Base-by-base conservation (phyloP, 2,888 invertebrate genomes). In the Apomyelois bistriatella region DNA sequence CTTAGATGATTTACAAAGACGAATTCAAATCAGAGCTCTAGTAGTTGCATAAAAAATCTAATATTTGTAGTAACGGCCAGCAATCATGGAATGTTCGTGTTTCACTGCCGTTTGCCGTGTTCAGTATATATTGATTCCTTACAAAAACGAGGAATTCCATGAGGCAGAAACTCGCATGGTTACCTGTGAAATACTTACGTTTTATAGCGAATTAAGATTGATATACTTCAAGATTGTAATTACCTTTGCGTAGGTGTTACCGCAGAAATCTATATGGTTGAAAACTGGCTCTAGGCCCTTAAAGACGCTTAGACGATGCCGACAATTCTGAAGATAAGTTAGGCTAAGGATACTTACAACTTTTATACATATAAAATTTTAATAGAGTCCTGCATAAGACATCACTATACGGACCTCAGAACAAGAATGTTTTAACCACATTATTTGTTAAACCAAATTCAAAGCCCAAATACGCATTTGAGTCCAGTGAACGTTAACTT, bases 121-220 rank as follows among this genome's bases (percentile, higher is more conserved):
- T 3, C 22, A 2, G 22, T 22, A 22, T 28, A 8, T 46, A 46
- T 46, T 32, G 46, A 46, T 46, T 46, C 46, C 13, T 15, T 9
- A 32, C 46, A 46, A 46, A 42, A 46, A 46, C 30, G 43, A 46
- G 46, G 32, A 32, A 46, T 46, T 4, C 46, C 16, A 32, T 15
- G 15, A 40, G 40, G 15, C 40, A 16, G 9, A 6, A 7, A 30
- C 28, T 32, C 15, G 46, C 43, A 13, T 15, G 32, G 15, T 10
- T 15, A 16, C 12, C 16, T 32, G 46, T 32, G 16, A 16, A n/a
- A 46, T 46, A 16, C 43, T 46, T 30, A 22, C 12, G 43, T 22
- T 43, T 40, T 40, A 15, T 13, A 36, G 22, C 22, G 5, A 22
- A 22, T n/a, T 5, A 22, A 5, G 22, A 5, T 5, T 22, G 22